Conservation (phyloP, 2,113 vertebrate genomes). For the Turdus rufiventris region DNA sequence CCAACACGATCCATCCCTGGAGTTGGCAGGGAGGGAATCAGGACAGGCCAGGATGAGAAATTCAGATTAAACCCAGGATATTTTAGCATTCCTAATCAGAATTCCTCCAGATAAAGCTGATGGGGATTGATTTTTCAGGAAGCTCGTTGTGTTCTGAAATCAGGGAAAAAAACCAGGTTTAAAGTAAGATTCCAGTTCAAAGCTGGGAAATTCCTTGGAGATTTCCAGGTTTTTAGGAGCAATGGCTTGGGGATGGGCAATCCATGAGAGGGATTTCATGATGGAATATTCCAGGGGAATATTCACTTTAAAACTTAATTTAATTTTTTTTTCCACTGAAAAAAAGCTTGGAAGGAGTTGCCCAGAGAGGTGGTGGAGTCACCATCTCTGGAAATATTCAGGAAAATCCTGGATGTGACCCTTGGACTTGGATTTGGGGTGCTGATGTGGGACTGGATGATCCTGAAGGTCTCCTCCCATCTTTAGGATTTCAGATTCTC, state of each 20-base stretch:
- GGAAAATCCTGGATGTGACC: too few species aligned
- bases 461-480: background rate
- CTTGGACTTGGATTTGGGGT: fast-evolving
- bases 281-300: background rate
- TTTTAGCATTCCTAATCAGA: background rate
- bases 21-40: background rate
- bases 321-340: background rate
- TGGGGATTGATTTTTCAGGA: background rate
- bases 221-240: background rate
- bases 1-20: background rate
- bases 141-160: background rate
- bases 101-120: background rate
- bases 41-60: background rate
- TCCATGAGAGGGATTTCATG: too few species aligned
- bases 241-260: background rate
- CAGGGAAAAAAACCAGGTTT: background rate
- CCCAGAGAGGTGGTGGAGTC: background rate
- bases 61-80: background rate
- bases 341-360: background rate
- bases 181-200: background rate
- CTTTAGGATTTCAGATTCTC: background rate
- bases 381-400: background rate
- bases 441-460: background rate
- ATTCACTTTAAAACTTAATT: background rate
- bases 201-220: background rate